Evolutionary conservation across 2,888 invertebrate genomes (phyloP).

Genomic region (Parochlus steinenii): DNA sequence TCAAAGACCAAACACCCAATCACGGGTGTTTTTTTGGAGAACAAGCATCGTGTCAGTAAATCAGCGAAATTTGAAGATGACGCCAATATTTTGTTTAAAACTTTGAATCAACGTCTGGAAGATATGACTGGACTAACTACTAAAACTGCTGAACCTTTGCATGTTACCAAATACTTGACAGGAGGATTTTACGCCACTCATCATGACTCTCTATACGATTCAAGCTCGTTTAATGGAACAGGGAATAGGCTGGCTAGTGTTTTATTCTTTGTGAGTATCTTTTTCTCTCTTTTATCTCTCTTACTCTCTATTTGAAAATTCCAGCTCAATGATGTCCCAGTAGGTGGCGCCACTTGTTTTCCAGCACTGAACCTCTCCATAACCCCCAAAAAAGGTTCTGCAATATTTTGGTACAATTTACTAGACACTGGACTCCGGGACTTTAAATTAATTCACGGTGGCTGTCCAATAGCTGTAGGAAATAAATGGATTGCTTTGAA

Average conservation of each 20-base stretch:
- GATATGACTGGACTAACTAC: conserved; percentile 39
- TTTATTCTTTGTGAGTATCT: conserved; percentile 27
- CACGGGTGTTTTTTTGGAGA: no score
- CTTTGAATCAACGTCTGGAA: conserved; percentile 34
- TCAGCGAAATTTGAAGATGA: conserved; percentile 39
- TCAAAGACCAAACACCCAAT: no score
- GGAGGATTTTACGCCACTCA: no score
- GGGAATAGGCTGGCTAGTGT: conserved; percentile 27
- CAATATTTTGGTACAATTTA: conserved; percentile 43
- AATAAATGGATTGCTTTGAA: no score
- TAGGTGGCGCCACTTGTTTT: conserved; percentile 44
- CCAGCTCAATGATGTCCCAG: conserved; percentile 38
- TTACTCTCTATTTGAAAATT: conserved; percentile 20
- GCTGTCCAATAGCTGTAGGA: conserved; percentile 39
- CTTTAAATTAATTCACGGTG: conserved; percentile 40
- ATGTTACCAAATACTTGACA: no score
- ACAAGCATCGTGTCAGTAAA: conserved; percentile 41
- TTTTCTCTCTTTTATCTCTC: no score
- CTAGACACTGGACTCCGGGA: conserved; percentile 36
- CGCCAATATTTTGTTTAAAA: conserved; percentile 29
- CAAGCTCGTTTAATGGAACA: no score
- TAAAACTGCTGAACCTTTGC: conserved; percentile 39
- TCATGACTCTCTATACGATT: no score
- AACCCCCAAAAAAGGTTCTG: conserved; percentile 37
- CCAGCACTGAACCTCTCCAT: no score